Conservation (phyloP, 2,888 invertebrate genomes). For the Thysanoteuthis rhombus region DNA sequence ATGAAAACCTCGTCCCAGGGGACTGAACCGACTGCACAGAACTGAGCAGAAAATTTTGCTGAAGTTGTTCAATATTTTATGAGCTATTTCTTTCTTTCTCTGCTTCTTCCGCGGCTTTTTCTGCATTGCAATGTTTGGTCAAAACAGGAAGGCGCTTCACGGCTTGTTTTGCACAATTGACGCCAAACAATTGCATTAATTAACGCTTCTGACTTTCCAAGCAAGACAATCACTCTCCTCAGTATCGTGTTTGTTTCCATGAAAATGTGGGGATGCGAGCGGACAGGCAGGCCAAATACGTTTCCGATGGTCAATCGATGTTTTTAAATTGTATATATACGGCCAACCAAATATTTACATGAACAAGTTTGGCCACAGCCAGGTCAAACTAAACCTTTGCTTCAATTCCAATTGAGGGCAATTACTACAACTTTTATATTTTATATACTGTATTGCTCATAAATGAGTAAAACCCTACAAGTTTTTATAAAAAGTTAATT, state of each 20-base stretch:
- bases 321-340: conserved; percentile 12
- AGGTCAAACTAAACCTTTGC: too few species aligned
- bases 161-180: not conserved
- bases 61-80: not conserved
- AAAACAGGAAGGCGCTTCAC: not conserved
- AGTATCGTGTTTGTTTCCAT: not conserved
- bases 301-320: not conserved
- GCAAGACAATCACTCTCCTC: not conserved
- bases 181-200: conserved; percentile 12
- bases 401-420: too few species aligned
- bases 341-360: not conserved
- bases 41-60: not conserved
- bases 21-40: not conserved
- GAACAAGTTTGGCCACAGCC: not conserved
- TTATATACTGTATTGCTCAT: too few species aligned
- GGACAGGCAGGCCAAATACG: not conserved
- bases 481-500: too few species aligned
- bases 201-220: not conserved
- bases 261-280: too few species aligned
- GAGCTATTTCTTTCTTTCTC: not conserved
- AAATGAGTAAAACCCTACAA: too few species aligned
- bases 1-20: not conserved
- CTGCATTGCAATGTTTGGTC: not conserved
- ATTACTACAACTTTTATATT: too few species aligned
- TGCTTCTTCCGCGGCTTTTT: not conserved